Conservation (phyloP, 1,140 invertebrate species). For the Ceratitis capitata region DNA sequence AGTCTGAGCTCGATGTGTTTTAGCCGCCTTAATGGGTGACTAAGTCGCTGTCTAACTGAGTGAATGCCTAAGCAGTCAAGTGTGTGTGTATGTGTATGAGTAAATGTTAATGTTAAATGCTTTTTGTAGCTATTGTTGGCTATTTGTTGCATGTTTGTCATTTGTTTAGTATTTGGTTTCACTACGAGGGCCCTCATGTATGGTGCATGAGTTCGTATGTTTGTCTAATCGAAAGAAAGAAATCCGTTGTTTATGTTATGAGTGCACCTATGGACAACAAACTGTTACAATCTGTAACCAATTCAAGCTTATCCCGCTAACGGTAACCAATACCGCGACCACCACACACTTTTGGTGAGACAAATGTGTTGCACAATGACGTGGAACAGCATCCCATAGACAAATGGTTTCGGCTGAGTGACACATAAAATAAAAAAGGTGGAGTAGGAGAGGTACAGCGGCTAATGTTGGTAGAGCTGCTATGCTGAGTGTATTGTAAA, state of each 20-base stretch:
- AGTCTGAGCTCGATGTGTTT: not conserved
- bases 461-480: no score
- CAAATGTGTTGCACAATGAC: conserved; percentile 21
- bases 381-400: conserved; percentile 33
- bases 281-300: not conserved
- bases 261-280: no score
- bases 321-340: not conserved
- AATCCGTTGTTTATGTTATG: conserved; percentile 18
- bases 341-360: conserved; percentile 17
- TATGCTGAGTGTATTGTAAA: no score
- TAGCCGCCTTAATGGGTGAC: not conserved
- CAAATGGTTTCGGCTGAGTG: conserved; percentile 22
- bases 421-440: conserved; percentile 13
- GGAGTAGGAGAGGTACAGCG: not conserved
- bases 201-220: not conserved
- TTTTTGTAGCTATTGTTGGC: not conserved
- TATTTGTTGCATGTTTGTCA: not conserved
- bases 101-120: not conserved
- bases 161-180: not conserved
- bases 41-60: not conserved
- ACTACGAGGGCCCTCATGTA: not conserved
- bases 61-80: not conserved
- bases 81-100: not conserved
- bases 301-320: not conserved
- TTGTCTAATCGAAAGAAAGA: not conserved